Base-by-base conservation (phyloP, 2,888 invertebrate species). In the Cephonodes hylas region DNA sequence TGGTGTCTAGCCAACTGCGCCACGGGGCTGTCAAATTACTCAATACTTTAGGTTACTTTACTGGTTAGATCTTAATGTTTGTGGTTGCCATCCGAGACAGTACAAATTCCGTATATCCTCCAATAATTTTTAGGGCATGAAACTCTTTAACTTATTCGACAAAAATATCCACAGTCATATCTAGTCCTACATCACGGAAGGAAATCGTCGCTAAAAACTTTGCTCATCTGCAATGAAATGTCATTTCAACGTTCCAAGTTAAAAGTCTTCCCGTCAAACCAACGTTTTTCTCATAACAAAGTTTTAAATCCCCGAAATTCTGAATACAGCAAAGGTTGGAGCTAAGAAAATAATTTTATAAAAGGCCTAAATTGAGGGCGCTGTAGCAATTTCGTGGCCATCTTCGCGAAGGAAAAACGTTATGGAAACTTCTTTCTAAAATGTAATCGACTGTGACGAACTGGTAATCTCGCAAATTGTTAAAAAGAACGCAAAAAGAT, bases 261-360 rank as follows among this genome's bases (percentile, higher is more conserved):
- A 48, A n/a, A n/a, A n/a, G 23, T 20, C 22, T 45, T 20, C 13
- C 45, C 22, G 1, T 23, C 46, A 25, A 23, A n/a, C n/a, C 23
- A n/a, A 46, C 46, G 5, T 25, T 46, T 46, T 48, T 27, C 48
- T 31, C 18, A 44, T 20, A 38, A 38, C 45, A 45, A 45, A 45
- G 18, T 53, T 48, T 31, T 20, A 31, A 31, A 53, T 45, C 34
- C 10, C 22, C 23, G 20, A 57, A 44, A 46, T 57, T 34, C 20
- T 46, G 10, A 46, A 46, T 23, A 27, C 53, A 46, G 45, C 60
- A 64, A 59, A 53, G 53, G 31, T 53, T 27, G 18, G 25, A 22
- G 42, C 44, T 57, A 34, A 57, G 31, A 45, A 53, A 58, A 56
- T 57, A 27, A 48, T 57, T 44, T 56, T 15, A 42, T 58, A 56